phyloP scores from a whole-genome alignment of 2,888 invertebrate genomes.

The Zeuzera pyrina region DNA sequence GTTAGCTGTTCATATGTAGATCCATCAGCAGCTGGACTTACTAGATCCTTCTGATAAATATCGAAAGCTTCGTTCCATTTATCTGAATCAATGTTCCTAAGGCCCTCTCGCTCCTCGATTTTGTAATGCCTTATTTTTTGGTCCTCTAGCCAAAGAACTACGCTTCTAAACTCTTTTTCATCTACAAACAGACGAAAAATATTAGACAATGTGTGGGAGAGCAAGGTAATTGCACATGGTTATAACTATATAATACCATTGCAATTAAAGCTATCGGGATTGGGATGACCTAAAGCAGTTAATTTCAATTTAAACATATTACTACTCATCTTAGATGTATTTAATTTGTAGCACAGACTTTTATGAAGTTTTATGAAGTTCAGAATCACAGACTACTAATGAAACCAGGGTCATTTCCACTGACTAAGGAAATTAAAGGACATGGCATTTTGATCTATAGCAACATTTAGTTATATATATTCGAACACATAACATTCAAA shows the following conservation, averaged over 20 bases:
- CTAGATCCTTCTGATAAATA: conserved; percentile 82
- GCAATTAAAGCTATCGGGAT: conserved; percentile 78
- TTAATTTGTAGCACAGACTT: too few species aligned
- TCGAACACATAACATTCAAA: too few species aligned
- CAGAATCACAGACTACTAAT: too few species aligned
- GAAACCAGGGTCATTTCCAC: too few species aligned
- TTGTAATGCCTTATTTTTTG: conserved; percentile 92
- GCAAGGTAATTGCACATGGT: conserved; percentile 4
- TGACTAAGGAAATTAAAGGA: too few species aligned
- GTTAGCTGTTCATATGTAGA: conserved; percentile 80
- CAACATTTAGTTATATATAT: too few species aligned
- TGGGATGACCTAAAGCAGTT: conserved; percentile 83
- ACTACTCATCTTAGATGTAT: background rate
- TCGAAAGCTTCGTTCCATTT: conserved; percentile 82
- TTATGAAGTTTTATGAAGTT: too few species aligned
- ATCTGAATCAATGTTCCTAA: conserved; percentile 79
- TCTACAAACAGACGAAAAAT: conserved; percentile 67
- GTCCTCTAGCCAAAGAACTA: conserved; percentile 93
- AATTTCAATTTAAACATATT: conserved; percentile 87
- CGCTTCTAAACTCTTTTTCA: conserved; percentile 82
- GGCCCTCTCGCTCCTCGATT: conserved; percentile 82
- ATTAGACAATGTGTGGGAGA: background rate
- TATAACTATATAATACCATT: conserved; percentile 72
- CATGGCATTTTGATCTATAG: too few species aligned
- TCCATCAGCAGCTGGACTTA: conserved; percentile 77